Evolutionary conservation across 92 coral and sea anemone genomes (phyloP), one percentile per base, ranked within the genome.

Genomic region (Palythoa grandis): DNA sequence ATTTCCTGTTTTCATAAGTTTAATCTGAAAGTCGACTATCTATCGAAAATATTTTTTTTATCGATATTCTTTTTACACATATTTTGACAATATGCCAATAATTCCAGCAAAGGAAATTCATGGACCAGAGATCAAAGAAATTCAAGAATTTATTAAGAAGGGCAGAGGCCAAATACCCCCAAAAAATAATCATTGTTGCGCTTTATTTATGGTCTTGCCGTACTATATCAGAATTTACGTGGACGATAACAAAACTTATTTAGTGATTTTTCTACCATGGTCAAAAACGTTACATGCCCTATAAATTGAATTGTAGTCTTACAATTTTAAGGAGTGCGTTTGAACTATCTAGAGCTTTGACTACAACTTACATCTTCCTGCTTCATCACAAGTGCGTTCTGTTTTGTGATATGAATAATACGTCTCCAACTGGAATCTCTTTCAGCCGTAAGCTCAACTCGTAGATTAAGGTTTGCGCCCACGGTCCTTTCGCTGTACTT

Each of bases 401-500:
- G 84, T 77, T 90, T 90, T 39, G 84, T 95, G 61, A 97, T 86
- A 24, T 74, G 90, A 19, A 95, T 66, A 3, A 87, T 91, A 22
- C 88, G 90, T 43, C 89, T 92, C 90, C 86, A 88, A 12, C 50
- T 86, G 15, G 61, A 53, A 65, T 89, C 82, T n/a, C 23, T 70
- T 43, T 80, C 85, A 66, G 85, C 85, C 13, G 85, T 65, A 22
- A 80, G 39, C 47, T 70, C 91, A 13, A 95, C 92, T 52, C 87
- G 91, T 17, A 97, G 90, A 39, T 97, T 91, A n/a, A 95, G 68
- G 50, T 78, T 79, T 25, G 90, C 89, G 35, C 97, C 97, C 1
- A 88, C 93, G 2, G 98, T 93, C 6, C 79, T 63, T 50, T 96
- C 96, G 54, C 98, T 96, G 92, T 96, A 96, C 57, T 84, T 77